A percentile compares a stretch with the other conserved stretches of the same genome.
phyloP scores from a whole-genome alignment of 2,888 invertebrate species.

The Alsophila aescularia region DNA sequence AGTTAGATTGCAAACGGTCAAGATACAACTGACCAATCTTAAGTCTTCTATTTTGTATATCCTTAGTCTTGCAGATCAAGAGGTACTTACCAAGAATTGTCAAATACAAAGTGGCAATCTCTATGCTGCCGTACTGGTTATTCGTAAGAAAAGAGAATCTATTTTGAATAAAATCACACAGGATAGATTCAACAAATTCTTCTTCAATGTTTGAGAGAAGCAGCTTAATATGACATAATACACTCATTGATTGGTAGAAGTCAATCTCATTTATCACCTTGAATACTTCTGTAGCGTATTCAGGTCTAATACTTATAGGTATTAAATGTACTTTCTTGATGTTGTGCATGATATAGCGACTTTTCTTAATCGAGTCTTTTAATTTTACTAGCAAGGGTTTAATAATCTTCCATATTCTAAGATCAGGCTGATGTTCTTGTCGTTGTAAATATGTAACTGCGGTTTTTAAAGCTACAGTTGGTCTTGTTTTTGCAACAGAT shows the following conservation, averaged over 20 bases:
- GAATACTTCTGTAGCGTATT: slow-evolving; percentile 53
- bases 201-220: slow-evolving; percentile 19
- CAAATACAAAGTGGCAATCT: slow-evolving; percentile 34
- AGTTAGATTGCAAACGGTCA: slow-evolving; percentile 39
- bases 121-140: not conserved
- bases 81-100: slow-evolving; percentile 57
- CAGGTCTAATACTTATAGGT: slow-evolving; percentile 47
- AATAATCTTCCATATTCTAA: slow-evolving; percentile 53
- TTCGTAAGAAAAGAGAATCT: slow-evolving; percentile 14
- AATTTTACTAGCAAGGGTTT: slow-evolving; percentile 48
- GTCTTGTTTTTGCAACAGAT: slow-evolving; percentile 44
- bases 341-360: slow-evolving; percentile 22
- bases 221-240: slow-evolving; percentile 44
- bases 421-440: slow-evolving; percentile 37
- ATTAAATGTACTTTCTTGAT: slow-evolving; percentile 37
- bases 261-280: slow-evolving; percentile 37
- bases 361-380: slow-evolving; percentile 8
- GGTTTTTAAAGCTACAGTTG: slow-evolving; percentile 48
- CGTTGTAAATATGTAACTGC: slow-evolving; percentile 45
- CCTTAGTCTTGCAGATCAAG: slow-evolving; percentile 47
- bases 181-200: slow-evolving; percentile 3
- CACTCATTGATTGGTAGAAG: slow-evolving; percentile 24
- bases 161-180: slow-evolving; percentile 3
- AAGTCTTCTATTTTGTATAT: slow-evolving; percentile 43
- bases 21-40: slow-evolving; percentile 48